Evolutionary conservation across 1,140 invertebrate genomes (phyloP), one percentile per base, ranked within the genome.

Genomic region (Diploscapter pachys): DNA sequence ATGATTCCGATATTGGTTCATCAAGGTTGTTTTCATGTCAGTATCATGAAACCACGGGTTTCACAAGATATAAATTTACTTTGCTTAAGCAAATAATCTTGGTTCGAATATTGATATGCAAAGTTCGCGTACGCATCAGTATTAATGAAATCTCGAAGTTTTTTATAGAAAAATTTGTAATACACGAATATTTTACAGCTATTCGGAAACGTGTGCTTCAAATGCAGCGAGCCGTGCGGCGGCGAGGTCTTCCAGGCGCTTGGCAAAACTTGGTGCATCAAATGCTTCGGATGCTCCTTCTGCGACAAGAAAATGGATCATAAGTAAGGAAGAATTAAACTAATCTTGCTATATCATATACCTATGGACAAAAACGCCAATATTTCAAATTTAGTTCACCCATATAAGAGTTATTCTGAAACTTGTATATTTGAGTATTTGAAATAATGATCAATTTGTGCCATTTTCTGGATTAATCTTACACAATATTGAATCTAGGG

Each of bases 191-290:
- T 59, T 11, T 82, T 81, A 53, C 93, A 98, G 89, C 88, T 99
- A 53, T 99, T 98, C 88, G 97, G 97, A 52, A 98, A 98, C 88
- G 89, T 98, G 11, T 99, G 97, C 86, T 98, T 96, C 85, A 93
- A 96, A 11, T 99, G 97, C 88, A 98, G 98, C 88, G 94, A 96
- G 89, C 94, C 98, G 62, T 97, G 99, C 82, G 90, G 91, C 77
- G 95, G 95, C 59, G 96, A 99, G 75, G 95, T 97, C 54, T 98
- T 98, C 86, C 75, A 76, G 77, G 96, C 96, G 57, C 88, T 99
- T 79, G 97, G 98, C 86, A 99, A 99, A 88, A 94, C 95, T n/a
- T 99, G 96, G 96, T 99, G 96, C 87, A 92, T 95, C 50, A 92
- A 98, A 87, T 97, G 99, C 87, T 99, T 99, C 87, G 92, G 95